Evolutionary conservation across 1,140 invertebrate species (phyloP).

Genomic region (Drosophila erecta): DNA sequence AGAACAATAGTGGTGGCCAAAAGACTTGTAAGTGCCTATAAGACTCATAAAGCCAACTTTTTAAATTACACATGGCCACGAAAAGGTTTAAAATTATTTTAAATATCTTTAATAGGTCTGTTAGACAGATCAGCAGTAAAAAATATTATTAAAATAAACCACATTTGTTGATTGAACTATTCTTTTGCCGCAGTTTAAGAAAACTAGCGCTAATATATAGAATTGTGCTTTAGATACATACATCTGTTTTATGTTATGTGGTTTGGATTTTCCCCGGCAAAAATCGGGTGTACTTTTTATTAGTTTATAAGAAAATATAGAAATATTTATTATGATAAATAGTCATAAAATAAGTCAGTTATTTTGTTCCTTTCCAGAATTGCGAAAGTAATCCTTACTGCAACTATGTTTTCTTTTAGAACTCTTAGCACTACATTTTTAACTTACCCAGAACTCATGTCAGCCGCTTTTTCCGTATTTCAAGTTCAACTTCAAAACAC

Average conservation of each 20-base stretch:
- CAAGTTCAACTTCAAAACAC: conserved; percentile 42
- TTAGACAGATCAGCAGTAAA: too few relatives aligned
- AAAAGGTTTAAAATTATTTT: background rate
- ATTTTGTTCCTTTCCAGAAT: too few relatives aligned
- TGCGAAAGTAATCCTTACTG: too few relatives aligned
- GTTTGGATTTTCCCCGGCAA: conserved; percentile 53
- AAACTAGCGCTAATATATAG: background rate
- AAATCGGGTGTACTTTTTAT: conserved; percentile 13
- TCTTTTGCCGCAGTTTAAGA: background rate
- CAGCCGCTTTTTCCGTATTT: conserved; percentile 40
- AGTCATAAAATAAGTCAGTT: too few relatives aligned
- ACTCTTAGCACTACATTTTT: background rate
- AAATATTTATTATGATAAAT: too few relatives aligned
- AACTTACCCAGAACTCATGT: conserved; percentile 75
- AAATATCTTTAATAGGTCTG: background rate
- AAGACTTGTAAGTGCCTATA: background rate
- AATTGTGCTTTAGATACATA: conserved; percentile 32
- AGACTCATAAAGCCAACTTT: background rate
- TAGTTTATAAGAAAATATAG: conserved; percentile 2
- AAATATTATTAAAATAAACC: too few relatives aligned
- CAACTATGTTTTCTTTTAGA: background rate
- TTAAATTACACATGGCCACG: background rate
- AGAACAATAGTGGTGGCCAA: background rate
- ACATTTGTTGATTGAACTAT: background rate
- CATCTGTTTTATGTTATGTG: conserved; percentile 65